phyloP scores from a whole-genome alignment of 2,888 invertebrate genomes.

The Griposia aprilina region DNA sequence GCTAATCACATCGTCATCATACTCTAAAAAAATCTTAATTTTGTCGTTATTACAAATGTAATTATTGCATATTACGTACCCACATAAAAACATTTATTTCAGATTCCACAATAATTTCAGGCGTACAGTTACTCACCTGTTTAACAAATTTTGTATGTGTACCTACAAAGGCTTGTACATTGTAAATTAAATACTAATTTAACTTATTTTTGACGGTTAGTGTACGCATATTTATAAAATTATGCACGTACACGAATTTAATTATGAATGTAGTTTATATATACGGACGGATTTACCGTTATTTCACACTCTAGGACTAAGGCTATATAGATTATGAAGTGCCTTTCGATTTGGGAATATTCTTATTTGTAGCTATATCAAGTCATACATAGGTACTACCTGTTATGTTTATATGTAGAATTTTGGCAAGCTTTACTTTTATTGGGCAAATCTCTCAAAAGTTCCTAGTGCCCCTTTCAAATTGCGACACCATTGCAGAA shows the following conservation, averaged over 20 bases:
- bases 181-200: slow-evolving; percentile 34
- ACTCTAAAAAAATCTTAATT: too few relatives aligned
- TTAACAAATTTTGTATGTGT: slow-evolving; percentile 11
- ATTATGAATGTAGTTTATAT: slow-evolving; percentile 14
- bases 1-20: neutral
- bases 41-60: neutral
- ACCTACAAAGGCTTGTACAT: slow-evolving; percentile 12
- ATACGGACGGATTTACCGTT: slow-evolving; percentile 2
- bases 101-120: neutral
- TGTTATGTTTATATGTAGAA: too few relatives aligned
- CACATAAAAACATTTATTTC: slow-evolving; percentile 6
- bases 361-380: neutral
- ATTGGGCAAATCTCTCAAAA: neutral
- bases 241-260: slow-evolving; percentile 37
- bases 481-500: neutral
- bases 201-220: slow-evolving; percentile 23
- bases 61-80: neutral
- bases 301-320: slow-evolving; percentile 5
- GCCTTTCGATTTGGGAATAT: too few relatives aligned
- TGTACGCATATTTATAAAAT: slow-evolving; percentile 23
- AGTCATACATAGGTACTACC: neutral
- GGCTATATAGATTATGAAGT: neutral
- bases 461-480: neutral
- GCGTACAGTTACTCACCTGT: neutral
- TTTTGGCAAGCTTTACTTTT: neutral